Base-by-base conservation (phyloP, 2,113 vertebrate genomes). In the Crocuta crocuta region DNA sequence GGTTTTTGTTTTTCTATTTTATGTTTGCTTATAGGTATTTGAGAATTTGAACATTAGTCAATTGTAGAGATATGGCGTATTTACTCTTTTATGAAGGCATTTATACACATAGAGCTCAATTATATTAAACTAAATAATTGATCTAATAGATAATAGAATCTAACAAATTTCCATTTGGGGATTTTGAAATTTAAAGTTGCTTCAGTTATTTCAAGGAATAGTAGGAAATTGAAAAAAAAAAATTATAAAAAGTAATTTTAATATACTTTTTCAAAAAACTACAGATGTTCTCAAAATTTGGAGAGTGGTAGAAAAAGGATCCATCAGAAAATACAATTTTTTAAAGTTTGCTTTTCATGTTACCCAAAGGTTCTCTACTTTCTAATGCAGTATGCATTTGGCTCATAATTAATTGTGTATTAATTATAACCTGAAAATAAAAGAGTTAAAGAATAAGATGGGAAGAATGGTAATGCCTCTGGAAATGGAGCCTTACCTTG, bases 151-250 rank as follows among this genome's bases (percentile, higher is more conserved):
- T n/a, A 35, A 55, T 70, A 81, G 35, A 35, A 71, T 83, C 39
- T 53, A 55, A 61, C 45, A 63, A 6, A 58, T 95, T 95, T 78
- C 39, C 33, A 88, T 65, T 4, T 50, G n/a, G 53, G 45, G 23
- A 71, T 78, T 89, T 95, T 93, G 43, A 95, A 89, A 93, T 94
- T 95, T 96, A 45, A 97, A 55, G 6, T 76, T 81, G 15, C 93
- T 89, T 28, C 31, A 68, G 17, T 65, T 81, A 73, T 48, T 79
- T 74, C 65, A 96, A 79, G 66, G 28, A 95, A 26, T 89, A 78
- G 65, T 89, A 4, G 33, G 15, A 91, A 85, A 85, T 91, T 45
- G 28, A 70, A 87, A 48, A 86, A 74, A 65, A 84, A 58, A 68
- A 61, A 8, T 28, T 66, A 55, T 55, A 39, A 65, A 39, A 92